Percentiles rank a stretch among this genome's conserved stretches.
phyloP scores from a whole-genome alignment of 2,113 vertebrate genomes.

The Xyrauchen texanus region DNA sequence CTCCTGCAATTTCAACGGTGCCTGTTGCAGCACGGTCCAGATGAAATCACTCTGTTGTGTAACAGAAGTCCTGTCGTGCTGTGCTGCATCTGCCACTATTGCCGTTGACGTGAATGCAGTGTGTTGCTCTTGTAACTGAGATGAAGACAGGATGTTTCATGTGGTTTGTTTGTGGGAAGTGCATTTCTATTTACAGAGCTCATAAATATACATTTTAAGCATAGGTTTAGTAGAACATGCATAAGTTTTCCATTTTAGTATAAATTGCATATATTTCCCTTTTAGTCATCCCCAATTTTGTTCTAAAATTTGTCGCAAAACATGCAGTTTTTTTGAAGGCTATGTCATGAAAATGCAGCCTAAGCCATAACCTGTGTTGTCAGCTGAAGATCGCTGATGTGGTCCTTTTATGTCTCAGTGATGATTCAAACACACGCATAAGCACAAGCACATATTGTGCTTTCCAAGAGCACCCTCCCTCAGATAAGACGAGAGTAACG shows the following conservation, averaged over 20 bases:
- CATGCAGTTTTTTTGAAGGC: neutral
- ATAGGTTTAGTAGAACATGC: too few relatives aligned
- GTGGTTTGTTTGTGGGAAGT: neutral
- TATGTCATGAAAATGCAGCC: neutral
- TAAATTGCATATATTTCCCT: too few relatives aligned
- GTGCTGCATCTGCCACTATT: constrained; percentile 40
- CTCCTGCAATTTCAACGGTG: constrained; percentile 53
- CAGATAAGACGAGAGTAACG: constrained; percentile 39
- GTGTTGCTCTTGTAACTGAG: neutral
- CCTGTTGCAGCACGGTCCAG: constrained; percentile 41
- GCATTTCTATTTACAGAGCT: neutral
- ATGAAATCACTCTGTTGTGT: constrained; percentile 54
- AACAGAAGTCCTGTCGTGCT: constrained; percentile 54
- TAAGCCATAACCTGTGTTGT: neutral
- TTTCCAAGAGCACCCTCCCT: constrained; percentile 43
- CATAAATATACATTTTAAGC: neutral
- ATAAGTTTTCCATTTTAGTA: too few relatives aligned
- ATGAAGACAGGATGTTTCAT: constrained; percentile 22
- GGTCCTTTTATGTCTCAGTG: too few relatives aligned
- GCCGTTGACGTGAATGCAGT: constrained; percentile 20
- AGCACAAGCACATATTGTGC: constrained; percentile 14
- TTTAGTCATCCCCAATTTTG: neutral
- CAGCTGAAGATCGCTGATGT: neutral
- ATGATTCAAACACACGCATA: constrained; percentile 5
- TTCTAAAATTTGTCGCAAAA: neutral